phyloP scores from a whole-genome alignment of 2,113 vertebrate genomes.

The Capricornis sumatraensis region DNA sequence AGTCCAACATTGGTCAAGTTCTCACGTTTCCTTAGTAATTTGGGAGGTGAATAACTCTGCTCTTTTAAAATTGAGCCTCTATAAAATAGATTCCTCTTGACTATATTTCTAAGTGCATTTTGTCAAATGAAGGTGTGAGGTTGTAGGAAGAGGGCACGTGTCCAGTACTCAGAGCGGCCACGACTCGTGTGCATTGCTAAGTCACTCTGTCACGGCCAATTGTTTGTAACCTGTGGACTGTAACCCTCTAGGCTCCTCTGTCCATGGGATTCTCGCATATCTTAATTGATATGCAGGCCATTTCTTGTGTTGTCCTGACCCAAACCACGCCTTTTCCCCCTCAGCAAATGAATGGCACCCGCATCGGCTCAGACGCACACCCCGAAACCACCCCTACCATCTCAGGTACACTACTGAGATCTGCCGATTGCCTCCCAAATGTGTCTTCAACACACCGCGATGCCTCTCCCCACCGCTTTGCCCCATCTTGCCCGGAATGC shows the following conservation, averaged over 20 bases:
- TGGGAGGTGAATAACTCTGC: neutral
- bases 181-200: neutral
- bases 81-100: neutral
- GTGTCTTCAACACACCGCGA: accelerated
- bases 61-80: neutral
- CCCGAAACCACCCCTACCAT: neutral
- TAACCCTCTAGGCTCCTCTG: neutral
- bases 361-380: neutral
- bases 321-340: neutral
- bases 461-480: neutral
- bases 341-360: neutral
- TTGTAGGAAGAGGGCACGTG: neutral
- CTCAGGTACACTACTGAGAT: neutral
- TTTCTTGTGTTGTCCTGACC: neutral
- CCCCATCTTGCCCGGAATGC: accelerated
- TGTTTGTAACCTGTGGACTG: neutral
- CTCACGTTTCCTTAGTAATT: neutral
- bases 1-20: neutral
- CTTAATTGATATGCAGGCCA: neutral
- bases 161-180: too few relatives aligned
- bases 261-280: neutral
- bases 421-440: neutral
- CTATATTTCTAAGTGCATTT: neutral
- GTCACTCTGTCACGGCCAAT: accelerated
- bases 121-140: neutral